Evolutionary conservation across 1,140 invertebrate genomes (phyloP).

Genomic region (Sitobion miscanthi): DNA sequence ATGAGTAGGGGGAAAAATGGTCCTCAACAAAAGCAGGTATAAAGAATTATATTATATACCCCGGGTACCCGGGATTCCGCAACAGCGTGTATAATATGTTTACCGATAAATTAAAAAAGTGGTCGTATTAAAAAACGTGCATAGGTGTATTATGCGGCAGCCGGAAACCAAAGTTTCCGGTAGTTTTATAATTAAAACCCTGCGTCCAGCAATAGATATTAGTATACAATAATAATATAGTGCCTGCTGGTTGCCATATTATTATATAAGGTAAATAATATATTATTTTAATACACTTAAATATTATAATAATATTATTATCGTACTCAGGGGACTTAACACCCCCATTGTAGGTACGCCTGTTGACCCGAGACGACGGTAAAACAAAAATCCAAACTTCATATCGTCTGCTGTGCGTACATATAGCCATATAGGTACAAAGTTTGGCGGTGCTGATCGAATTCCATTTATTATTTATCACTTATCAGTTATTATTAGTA

Average conservation of each 20-base stretch:
- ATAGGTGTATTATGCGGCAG: background rate
- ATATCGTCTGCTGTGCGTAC: too few species aligned
- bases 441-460: too few species aligned
- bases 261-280: background rate
- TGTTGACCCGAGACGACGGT: too few species aligned
- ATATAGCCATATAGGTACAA: too few species aligned
- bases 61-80: background rate
- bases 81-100: background rate
- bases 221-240: background rate
- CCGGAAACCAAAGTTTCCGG: background rate
- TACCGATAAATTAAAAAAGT: slow-evolving; percentile 12
- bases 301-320: background rate
- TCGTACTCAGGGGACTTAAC: too few species aligned
- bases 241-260: background rate
- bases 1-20: background rate
- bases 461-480: too few species aligned
- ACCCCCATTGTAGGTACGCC: too few species aligned
- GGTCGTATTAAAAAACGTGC: background rate
- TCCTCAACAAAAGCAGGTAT: background rate
- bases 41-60: background rate
- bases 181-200: background rate
- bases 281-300: background rate
- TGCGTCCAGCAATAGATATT: background rate
- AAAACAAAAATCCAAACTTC: too few species aligned
- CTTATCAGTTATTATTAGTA: too few species aligned